These are phyloP conservation scores for Tiaroga cobitis DNA, from an alignment of 2,797 vertebrate genomes.

Conservation along the genomic window DNA sequence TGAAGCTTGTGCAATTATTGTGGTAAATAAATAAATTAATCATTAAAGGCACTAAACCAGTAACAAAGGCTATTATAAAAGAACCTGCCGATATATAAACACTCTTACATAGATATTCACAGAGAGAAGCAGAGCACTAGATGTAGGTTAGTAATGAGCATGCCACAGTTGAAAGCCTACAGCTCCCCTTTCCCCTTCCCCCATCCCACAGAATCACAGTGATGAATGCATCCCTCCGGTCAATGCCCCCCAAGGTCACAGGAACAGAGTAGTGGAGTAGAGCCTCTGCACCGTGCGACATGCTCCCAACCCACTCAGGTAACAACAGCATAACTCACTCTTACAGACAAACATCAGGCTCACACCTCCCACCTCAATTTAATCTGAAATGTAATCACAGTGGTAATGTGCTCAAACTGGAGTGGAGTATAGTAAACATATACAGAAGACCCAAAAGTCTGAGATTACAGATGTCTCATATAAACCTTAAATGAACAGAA, in stretches of 20 bases:
- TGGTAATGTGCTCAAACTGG: conserved; percentile 52
- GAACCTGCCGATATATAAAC: not conserved
- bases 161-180: conserved; percentile 30
- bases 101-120: not conserved
- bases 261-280: conserved; percentile 38
- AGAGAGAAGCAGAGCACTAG: not conserved
- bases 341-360: conserved; percentile 54
- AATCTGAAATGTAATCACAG: conserved; percentile 76
- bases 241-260: conserved; percentile 76
- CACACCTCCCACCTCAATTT: conserved; percentile 50
- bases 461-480: not conserved
- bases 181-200: conserved; percentile 40
- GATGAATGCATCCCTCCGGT: conserved; percentile 77
- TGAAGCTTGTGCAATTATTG: not conserved
- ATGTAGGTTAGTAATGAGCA: conserved; percentile 35
- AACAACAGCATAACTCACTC: conserved; percentile 68
- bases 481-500: not conserved
- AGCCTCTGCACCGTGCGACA: conserved; percentile 26
- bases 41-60: not conserved
- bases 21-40: not conserved
- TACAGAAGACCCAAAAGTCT: not conserved
- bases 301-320: conserved; percentile 24
- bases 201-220: conserved; percentile 69
- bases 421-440: conserved; percentile 19
- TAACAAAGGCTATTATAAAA: conserved; percentile 11